Evolutionary conservation across 2,888 invertebrate genomes (phyloP), one percentile per base, ranked within the genome.

Genomic region (Agrochola lychnidis): DNA sequence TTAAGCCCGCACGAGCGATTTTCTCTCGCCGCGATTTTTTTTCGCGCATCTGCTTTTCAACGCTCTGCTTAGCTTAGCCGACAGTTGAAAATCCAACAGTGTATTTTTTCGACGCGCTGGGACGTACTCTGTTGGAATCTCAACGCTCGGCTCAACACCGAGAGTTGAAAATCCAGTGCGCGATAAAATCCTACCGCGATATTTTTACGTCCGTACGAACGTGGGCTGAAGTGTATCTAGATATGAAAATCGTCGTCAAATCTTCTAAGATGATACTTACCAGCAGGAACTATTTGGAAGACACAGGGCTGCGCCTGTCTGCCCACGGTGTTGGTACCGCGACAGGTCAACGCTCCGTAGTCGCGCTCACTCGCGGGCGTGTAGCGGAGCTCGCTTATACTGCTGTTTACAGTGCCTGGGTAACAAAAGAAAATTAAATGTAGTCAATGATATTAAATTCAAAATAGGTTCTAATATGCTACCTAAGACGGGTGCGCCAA

Each of bases 221-320:
- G 36, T 36, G 36, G 36, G 36, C 36, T 36, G n/a, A 42, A 45
- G 22, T 48, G 2, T 67, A 30, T 22, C 30, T 22, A 16, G 3
- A 0, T 30, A 14, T 51, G 4, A 22, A 51, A 19, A 14, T 66
- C 12, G 9, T 36, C 5, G 22, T 53, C 22, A 36, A 14, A n/a
- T 36, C 7, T 22, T 67, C 16, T 36, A n/a, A 36, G 5, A 6
- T 16, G 6, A 5, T 36, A 81, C 94, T 97, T 94, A 98, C 98
- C 98, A 94, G 98, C 98, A 67, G 98, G 98, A 84, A 99, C 98
- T 82, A 99, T 98, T 96, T 98, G 98, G 94, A 98, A 99, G 90
- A 98, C 97, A 93, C 99, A 99, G 4, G 99, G 98, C 86, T 98
- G 98, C 82, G 97, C 97, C 93, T 99, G 99, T 84, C 98, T 97